Conservation (phyloP, 2,888 invertebrate species). For the Pterostichus madidus region DNA sequence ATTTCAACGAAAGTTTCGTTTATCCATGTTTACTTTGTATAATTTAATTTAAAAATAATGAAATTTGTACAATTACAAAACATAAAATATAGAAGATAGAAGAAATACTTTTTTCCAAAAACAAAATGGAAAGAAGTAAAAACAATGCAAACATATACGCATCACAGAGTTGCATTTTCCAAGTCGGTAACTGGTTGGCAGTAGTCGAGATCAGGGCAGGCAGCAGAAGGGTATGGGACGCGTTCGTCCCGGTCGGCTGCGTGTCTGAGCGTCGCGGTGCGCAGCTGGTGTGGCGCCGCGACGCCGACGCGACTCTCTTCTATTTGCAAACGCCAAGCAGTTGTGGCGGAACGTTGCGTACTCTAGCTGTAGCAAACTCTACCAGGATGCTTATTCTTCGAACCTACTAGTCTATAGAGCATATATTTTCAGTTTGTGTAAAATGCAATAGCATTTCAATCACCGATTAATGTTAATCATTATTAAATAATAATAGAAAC, state of each 20-base stretch:
- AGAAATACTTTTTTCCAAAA: neutral
- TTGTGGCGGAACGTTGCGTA: constrained; percentile 34
- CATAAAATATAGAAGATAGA: no score
- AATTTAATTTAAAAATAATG: no score
- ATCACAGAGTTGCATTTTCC: neutral
- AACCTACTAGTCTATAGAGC: neutral
- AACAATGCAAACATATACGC: neutral
- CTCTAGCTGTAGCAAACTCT: neutral
- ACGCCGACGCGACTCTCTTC: constrained; percentile 54
- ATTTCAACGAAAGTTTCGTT: no score
- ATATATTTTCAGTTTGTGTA: no score
- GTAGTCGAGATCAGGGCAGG: neutral
- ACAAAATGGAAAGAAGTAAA: neutral
- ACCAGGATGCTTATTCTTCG: neutral
- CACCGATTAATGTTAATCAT: no score
- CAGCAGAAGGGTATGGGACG: neutral
- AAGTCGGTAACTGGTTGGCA: constrained; percentile 7
- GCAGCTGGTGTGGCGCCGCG: constrained; percentile 62
- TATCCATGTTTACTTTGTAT: no score
- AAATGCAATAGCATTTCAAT: no score
- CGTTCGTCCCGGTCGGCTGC: constrained; percentile 38
- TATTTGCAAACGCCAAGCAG: constrained; percentile 56
- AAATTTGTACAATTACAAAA: no score
- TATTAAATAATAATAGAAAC: no score
- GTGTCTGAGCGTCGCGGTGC: constrained; percentile 37